Evolutionary conservation across 1,140 invertebrate genomes (phyloP), one percentile per base, ranked within the genome.

Genomic region (Rhagoletis pomonella): DNA sequence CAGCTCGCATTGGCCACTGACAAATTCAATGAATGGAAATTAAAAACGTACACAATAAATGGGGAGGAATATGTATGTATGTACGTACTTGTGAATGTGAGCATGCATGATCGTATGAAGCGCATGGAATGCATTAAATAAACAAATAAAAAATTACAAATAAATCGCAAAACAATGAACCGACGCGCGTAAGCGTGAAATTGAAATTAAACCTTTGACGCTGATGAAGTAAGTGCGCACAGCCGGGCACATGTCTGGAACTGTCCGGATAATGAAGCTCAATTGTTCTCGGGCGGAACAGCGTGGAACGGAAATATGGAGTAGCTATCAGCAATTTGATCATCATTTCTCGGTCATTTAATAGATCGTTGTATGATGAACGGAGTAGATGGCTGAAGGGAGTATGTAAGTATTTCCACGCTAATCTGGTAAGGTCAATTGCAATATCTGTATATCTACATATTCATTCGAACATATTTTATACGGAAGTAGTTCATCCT

Each of bases 201-300:
- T 81, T 81, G 73, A 81, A 81, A 81, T 81, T 29, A 81, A 81
- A 81, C 73, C 73, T 81, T 81, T 42, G 73, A 81, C 47, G 69
- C 14, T 50, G 69, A 77, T 77, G 69, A 77, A 77, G 69, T 77
- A 77, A 77, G 69, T 77, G 69, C 69, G 17, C 69, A 50, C n/a
- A 77, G 69, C 69, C 73, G 73, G 73, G 47, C 73, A 81, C n/a
- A 81, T 81, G 73, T 50, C 73, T 81, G 47, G 47, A 81, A 55
- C 17, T 2, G 6, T 29, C 73, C 47, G 47, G 73, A 81, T 81
- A 81, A 50, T 81, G 73, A 81, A 50, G 7, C 19, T 81, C 73
- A 81, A 81, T 81, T 81, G 73, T 81, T 81, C n/a, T 81, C 55
- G 12, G 73, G 73, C 47, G 44, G 73, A 55, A n/a, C 19, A 14